Base-by-base conservation (phyloP, 2,888 invertebrate genomes). In the Desoria tigrina region DNA sequence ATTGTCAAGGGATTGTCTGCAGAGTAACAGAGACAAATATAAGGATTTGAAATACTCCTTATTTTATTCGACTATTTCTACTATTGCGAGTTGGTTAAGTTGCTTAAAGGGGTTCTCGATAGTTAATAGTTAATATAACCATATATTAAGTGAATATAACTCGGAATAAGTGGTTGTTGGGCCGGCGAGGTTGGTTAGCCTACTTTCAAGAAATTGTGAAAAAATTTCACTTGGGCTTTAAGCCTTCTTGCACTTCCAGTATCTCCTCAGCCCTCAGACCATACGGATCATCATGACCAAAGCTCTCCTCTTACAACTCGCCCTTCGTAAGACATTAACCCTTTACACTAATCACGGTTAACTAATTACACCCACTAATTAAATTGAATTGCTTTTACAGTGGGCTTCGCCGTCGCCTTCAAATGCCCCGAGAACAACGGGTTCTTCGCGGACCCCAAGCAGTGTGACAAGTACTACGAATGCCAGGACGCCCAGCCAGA, bases 381-480 rank as follows among this genome's bases (percentile, higher is more conserved):
- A 7, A 49, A 49, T 16, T 21, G 49, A 16, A n/a, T 7, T 49
- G 18, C 11, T 56, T 42, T 37, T 67, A 16, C 59, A 75, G 75
- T 71, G 23, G 75, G 73, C 42, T 24, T 73, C 6, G 61, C 70
- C 32, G 61, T 58, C 37, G 74, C 73, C 26, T 92, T 86, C 82
- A 86, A 87, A 80, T 94, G 94, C 79, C 92, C 92, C 7, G 84
- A 84, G 62, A 85, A 87, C 68, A 88, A 91, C 78, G 93, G 92
- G 2, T 88, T 89, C 78, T 93, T 88, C 79, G 88, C 88, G 76
- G 90, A 94, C 78, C 79, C 86, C 0, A 81, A 84, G 37, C 92
- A 93, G 79, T 94, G 94, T 79, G 94, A 94, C 83, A 92, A 91
- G 81, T 94, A 85, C 82, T 91, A 88, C 82, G 85, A 88, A 65